These are phyloP conservation scores for Rhizoglyphus robini DNA, from an alignment of 1,140 invertebrate genomes.

Conservation along the genomic window DNA sequence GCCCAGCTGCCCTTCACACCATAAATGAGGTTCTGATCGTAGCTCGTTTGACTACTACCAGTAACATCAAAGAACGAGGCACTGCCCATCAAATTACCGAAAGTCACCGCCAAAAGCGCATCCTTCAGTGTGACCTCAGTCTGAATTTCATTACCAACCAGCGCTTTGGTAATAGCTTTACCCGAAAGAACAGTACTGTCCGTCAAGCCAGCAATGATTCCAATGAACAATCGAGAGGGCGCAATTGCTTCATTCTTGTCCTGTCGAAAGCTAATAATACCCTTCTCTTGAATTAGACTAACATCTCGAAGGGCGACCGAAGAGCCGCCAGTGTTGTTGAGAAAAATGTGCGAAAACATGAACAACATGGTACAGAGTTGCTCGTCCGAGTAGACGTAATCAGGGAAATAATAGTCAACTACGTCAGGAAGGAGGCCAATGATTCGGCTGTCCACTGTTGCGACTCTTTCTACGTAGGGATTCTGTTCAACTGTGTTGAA, in stretches of 20 bases:
- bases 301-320: not conserved
- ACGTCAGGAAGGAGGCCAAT: not conserved
- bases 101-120: conserved; percentile 19
- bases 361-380: conserved; percentile 15
- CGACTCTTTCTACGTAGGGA: not conserved
- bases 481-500: not conserved
- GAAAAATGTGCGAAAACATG: conserved; percentile 19
- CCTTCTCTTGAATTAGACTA: conserved; percentile 13
- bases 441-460: not conserved
- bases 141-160: not conserved
- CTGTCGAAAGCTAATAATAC: conserved; percentile 20
- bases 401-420: conserved; percentile 14
- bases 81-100: conserved; percentile 13
- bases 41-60: not conserved
- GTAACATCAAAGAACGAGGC: not conserved
- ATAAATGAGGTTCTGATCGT: not conserved
- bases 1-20: conserved; percentile 19
- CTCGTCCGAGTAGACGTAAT: not conserved
- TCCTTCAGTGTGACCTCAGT: conserved; percentile 4
- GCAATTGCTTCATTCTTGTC: conserved; percentile 21
- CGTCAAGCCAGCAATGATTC: conserved; percentile 17
- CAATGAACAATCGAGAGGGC: conserved; percentile 5
- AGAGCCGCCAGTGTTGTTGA: not conserved
- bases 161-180: not conserved
- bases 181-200: not conserved